phyloP scores from a whole-genome alignment of 2,113 vertebrate species.

The Aplodontia rufa region DNA sequence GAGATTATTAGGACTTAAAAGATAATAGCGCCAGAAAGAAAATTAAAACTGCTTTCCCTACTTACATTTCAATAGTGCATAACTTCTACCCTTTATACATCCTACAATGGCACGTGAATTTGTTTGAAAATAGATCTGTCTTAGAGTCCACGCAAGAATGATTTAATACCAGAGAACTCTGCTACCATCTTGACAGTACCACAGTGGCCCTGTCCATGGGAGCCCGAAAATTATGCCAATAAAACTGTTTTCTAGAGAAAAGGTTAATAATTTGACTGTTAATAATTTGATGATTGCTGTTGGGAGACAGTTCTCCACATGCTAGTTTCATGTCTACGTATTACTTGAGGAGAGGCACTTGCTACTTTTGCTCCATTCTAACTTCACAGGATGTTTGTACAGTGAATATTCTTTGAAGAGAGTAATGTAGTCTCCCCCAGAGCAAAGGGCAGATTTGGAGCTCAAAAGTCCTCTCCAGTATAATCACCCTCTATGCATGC shows the following conservation, averaged over 20 bases:
- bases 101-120: neutral
- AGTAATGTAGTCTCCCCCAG: neutral
- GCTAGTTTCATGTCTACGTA: neutral
- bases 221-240: neutral
- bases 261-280: neutral
- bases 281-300: rapidly evolving
- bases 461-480: neutral
- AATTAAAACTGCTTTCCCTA: conserved; percentile 65
- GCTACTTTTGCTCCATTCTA: neutral
- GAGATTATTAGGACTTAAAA: conserved; percentile 77
- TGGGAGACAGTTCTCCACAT: neutral
- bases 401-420: neutral
- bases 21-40: conserved; percentile 68
- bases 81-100: conserved; percentile 1
- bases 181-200: too few species aligned
- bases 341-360: neutral
- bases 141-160: neutral
- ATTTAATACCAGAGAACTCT: neutral
- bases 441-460: neutral
- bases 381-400: neutral
- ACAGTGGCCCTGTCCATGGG: rapidly evolving
- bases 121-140: conserved; percentile 20
- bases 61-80: conserved; percentile 51
- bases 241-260: neutral
- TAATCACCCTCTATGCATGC: neutral